Evolutionary conservation across 2,113 vertebrate genomes (phyloP).

Genomic region (Panthera leo): DNA sequence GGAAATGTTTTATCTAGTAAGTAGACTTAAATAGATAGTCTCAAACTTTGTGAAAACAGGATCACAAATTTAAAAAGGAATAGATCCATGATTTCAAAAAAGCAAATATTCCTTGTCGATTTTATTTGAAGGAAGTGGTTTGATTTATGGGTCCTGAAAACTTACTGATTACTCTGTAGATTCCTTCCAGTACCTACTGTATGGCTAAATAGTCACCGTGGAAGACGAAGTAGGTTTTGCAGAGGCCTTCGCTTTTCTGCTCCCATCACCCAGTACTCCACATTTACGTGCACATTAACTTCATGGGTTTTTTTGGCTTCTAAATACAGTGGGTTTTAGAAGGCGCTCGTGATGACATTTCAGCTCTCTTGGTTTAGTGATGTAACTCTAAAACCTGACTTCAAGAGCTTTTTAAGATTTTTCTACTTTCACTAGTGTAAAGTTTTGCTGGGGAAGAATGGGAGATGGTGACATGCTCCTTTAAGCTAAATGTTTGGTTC

Average conservation of each 20-base stretch:
- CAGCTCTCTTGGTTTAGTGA: background rate
- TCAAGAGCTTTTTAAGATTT: background rate
- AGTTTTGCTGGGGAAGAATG: background rate
- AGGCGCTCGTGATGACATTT: background rate
- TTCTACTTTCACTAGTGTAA: background rate
- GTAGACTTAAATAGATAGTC: background rate
- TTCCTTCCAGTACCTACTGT: background rate
- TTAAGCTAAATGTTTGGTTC: background rate
- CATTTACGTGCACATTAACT: background rate
- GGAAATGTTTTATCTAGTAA: background rate
- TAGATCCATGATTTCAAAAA: background rate
- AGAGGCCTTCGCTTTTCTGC: background rate
- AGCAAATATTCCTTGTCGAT: background rate
- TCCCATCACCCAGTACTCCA: background rate
- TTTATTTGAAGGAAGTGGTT: background rate
- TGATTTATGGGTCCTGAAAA: background rate
- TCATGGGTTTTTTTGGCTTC: background rate
- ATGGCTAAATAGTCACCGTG: background rate
- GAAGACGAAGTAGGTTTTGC: background rate
- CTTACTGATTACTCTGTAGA: background rate
- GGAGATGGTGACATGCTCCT: background rate
- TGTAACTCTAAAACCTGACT: background rate
- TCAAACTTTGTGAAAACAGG: background rate
- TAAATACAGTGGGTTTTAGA: background rate
- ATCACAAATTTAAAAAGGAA: background rate